Base-by-base conservation (phyloP, 2,113 vertebrate genomes). In the Lipophrys pholis region DNA sequence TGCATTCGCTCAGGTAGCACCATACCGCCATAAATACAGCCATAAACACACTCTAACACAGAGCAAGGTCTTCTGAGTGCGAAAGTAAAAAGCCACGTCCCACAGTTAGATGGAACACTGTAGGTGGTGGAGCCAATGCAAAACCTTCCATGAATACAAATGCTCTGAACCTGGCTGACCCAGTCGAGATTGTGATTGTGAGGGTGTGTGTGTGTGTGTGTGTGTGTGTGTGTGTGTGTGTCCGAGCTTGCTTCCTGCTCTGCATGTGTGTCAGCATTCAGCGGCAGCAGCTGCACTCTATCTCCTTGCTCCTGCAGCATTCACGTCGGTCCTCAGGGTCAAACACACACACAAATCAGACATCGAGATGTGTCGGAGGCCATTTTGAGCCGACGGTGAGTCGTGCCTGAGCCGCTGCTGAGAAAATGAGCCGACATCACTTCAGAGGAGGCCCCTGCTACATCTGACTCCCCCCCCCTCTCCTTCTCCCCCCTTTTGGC, bases 91-190 rank as follows among this genome's bases (percentile, higher is more conserved):
- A 87, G 78, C 80, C 78, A 86, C 71, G 75, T 88, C 81, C 85
- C 84, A 81, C 83, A 82, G 88, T 86, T 71, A 88, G 87, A 87
- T 84, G 86, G 80, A 91, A 78, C 88, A 88, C 91, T 92, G 92
- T 90, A 90, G 92, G 89, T 90, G 88, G 88, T 85, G 84, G 68
- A 92, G 86, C 86, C 86, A 80, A 90, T 90, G 90, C 89, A 90
- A 93, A 92, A 90, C 81, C 88, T 78, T 79, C 75, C 62, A 91
- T 92, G 90, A 93, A 93, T 92, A 92, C 87, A 91, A 86, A 90
- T 90, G 87, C 82, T 86, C 89, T 93, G 86, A 90, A 90, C 89
- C 82, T 71, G 77, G 60, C 81, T 90, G 90, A 91, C 89, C 90
- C 89, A 76, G 80, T 86, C 67, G 81, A 82, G 82, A 87, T 89